phyloP scores from a whole-genome alignment of 2,113 vertebrate species.

The Parus major region DNA sequence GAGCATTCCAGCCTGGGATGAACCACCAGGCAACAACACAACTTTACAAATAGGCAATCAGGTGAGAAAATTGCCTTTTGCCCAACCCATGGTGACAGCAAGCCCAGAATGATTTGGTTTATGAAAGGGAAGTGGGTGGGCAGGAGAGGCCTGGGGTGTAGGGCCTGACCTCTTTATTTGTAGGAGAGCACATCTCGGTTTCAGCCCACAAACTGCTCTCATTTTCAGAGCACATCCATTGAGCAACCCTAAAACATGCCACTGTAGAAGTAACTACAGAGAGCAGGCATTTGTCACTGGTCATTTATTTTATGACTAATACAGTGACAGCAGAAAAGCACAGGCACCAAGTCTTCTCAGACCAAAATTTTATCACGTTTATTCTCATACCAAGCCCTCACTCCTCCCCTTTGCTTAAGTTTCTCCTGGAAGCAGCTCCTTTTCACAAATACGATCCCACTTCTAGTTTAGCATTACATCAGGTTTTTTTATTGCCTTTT shows the following conservation, averaged over 20 bases:
- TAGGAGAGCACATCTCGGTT: accelerated
- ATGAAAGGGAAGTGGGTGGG: background rate
- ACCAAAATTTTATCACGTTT: background rate
- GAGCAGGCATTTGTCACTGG: background rate
- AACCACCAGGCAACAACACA: background rate
- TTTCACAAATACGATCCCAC: background rate
- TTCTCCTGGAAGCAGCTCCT: background rate
- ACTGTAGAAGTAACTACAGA: background rate
- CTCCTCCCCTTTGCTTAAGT: background rate
- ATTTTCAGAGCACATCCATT: background rate
- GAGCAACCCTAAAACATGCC: background rate
- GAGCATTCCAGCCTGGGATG: background rate
- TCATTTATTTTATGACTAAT: background rate
- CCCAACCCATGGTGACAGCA: accelerated
- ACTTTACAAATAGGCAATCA: background rate
- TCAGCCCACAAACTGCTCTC: background rate
- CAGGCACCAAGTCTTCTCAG: background rate
- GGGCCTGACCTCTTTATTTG: background rate
- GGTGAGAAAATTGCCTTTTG: background rate
- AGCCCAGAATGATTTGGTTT: background rate
- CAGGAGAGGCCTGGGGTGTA: accelerated
- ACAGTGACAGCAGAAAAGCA: background rate
- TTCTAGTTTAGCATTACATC: background rate
- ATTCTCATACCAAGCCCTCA: background rate
- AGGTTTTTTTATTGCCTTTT: background rate